Evolutionary conservation across 92 coral and sea anemone genomes (phyloP), one percentile per base, ranked within the genome.

Genomic region (Porites cylindrica): DNA sequence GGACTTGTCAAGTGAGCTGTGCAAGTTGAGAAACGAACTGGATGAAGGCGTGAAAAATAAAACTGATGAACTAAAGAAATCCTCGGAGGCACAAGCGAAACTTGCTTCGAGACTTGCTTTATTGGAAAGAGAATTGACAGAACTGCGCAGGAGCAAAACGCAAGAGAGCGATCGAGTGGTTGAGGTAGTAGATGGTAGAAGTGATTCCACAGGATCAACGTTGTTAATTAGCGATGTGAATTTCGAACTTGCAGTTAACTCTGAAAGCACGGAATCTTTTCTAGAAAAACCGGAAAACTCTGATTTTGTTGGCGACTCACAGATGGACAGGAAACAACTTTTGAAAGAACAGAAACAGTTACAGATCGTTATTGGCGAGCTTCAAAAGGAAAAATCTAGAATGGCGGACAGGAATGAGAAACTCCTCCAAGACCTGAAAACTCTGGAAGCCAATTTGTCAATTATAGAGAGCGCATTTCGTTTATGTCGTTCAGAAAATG

Each of bases 1-100:
- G 20, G 98, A 95, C 81, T 88, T 93, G 21, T 93, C 90, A 94
- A 91, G 98, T 50, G 98, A 95, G 52, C 91, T 95, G 10, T 84
- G 94, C 58, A 95, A 93, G 74, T 72, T 95, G 24, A 91, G 92
- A 85, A 70, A 53, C 24, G 96, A 95, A 73, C 90, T 85, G 59
- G 92, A 88, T 52, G 94, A 95, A 6, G 75, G 85, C 21, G 64
- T 70, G n/a, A 89, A 60, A 84, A 74, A 82, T 0, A 75, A 88
- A 72, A 73, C 87, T 24, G 93, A 84, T 29, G 47, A 38, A 38
- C 78, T 76, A 56, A 88, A 82, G 14, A 71, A 90, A 56, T 70
- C 60, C 47, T 38, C 83, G 6, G 87, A 86, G 29, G 93, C 84
- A 60, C 88, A 79, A 38, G 70, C 70, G 38, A 85, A 85, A 66